Conservation (phyloP, 2,797 vertebrate species). For the Sebastes trivittatus region DNA sequence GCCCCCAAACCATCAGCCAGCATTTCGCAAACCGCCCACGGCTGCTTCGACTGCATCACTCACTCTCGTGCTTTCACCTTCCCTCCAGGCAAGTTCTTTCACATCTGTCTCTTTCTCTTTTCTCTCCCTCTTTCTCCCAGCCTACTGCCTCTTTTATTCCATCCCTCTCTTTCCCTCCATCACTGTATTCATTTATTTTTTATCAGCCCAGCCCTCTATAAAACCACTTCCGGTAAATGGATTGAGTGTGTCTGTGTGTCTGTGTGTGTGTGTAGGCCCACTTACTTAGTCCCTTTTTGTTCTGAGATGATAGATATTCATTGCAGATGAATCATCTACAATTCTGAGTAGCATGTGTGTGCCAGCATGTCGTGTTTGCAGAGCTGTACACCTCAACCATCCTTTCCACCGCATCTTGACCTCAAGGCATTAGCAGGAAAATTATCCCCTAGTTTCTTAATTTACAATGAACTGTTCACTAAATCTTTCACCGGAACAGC, state of each 20-base stretch:
- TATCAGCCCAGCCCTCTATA: conserved; percentile 10
- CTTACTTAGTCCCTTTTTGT: not conserved
- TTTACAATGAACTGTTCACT: not conserved
- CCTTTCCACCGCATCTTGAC: not conserved
- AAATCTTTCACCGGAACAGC: not conserved
- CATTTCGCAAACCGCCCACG: conserved; percentile 58
- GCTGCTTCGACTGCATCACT: conserved; percentile 42
- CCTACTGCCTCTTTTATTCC: not conserved
- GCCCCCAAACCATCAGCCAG: conserved; percentile 45
- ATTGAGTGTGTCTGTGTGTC: not conserved
- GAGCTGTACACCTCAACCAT: not conserved
- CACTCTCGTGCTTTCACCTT: conserved; percentile 42
- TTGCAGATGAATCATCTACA: not conserved
- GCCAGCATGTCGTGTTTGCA: not conserved
- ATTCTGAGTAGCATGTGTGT: not conserved
- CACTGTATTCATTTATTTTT: conserved; percentile 53
- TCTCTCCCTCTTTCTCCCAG: not conserved
- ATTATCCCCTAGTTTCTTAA: not conserved
- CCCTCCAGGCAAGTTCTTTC: conserved; percentile 27
- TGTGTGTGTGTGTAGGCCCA: not conserved
- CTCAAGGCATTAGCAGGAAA: not conserved
- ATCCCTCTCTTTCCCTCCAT: conserved; percentile 5
- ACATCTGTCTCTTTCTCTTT: conserved; percentile 17
- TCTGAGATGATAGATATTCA: conserved; percentile 1
- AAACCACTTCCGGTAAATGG: conserved; percentile 44